A percentile compares a stretch with the other conserved stretches of the same genome.
phyloP scores from a whole-genome alignment of 2,113 vertebrate species.

The Ariopsis seemanni region DNA sequence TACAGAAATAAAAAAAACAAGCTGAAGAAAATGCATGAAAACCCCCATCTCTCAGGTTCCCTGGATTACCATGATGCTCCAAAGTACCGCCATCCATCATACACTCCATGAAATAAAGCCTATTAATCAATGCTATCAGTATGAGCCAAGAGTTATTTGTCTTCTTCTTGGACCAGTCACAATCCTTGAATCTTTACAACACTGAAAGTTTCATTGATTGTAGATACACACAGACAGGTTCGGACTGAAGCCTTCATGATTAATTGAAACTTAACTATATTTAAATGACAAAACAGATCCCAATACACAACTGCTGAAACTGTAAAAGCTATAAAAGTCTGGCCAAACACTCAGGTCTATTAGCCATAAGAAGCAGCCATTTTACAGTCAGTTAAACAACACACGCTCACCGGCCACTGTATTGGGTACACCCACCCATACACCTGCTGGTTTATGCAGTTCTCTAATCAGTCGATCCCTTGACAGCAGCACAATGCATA shows the following conservation, averaged over 20 bases:
- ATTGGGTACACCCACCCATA: too few species aligned
- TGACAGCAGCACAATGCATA: too few species aligned
- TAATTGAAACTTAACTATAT: slow-evolving; percentile 39
- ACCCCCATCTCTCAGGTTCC: background rate
- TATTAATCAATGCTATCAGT: slow-evolving; percentile 32
- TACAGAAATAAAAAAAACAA: background rate
- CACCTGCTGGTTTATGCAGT: too few species aligned
- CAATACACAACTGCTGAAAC: slow-evolving; percentile 20
- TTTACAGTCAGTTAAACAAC: slow-evolving; percentile 36
- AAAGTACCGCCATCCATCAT: slow-evolving; percentile 7
- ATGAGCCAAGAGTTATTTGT: slow-evolving; percentile 28
- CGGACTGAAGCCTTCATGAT: background rate
- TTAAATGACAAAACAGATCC: slow-evolving; percentile 46
- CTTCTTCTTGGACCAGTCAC: slow-evolving; percentile 20
- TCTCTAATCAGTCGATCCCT: too few species aligned
- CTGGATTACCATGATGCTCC: slow-evolving; percentile 24
- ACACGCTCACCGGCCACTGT: background rate
- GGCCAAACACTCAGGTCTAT: slow-evolving; percentile 41
- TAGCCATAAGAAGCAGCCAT: slow-evolving; percentile 26
- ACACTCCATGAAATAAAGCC: slow-evolving; percentile 23
- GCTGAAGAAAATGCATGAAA: background rate
- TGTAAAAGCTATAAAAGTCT: slow-evolving; percentile 43
- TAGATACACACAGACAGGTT: background rate
- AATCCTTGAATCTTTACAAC: slow-evolving; percentile 34
- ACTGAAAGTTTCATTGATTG: slow-evolving; percentile 36